These are phyloP conservation scores for Balearica regulorum DNA, from an alignment of 2,797 vertebrate species.

Conservation along the genomic window DNA sequence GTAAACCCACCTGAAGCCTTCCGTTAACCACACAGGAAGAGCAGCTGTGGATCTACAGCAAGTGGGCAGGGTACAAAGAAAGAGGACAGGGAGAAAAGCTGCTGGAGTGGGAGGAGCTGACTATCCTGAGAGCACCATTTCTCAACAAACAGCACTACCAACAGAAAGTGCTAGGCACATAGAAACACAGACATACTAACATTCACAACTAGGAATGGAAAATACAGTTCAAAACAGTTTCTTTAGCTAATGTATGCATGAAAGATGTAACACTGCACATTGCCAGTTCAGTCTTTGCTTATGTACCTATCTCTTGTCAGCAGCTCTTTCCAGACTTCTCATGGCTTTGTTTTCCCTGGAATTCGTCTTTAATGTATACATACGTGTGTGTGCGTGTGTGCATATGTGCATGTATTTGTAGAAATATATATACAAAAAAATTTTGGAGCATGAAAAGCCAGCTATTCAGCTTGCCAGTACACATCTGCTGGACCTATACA, in stretches of 20 bases:
- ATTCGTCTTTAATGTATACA: background rate
- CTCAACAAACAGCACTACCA: background rate
- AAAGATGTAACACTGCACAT: background rate
- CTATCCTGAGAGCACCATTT: rapidly evolving
- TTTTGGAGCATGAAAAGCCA: background rate
- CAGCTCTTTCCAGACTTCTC: background rate
- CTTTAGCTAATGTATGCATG: background rate
- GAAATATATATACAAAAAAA: background rate
- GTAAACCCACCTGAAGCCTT: background rate
- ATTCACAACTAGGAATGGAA: background rate
- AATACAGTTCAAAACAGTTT: background rate
- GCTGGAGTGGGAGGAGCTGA: background rate
- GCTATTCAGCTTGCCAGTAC: background rate
- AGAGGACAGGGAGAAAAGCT: background rate
- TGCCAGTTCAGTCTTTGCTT: background rate
- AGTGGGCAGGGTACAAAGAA: background rate
- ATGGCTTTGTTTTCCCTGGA: background rate
- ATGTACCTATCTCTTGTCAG: background rate
- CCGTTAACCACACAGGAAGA: background rate
- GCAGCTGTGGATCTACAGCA: background rate
- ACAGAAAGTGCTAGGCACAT: background rate
- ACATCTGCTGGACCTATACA: background rate
- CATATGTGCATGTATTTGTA: background rate
- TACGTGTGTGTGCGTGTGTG: background rate
- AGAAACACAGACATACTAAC: background rate